These are phyloP conservation scores for Ceramica pisi DNA, from an alignment of 2,888 invertebrate genomes.

Conservation along the genomic window DNA sequence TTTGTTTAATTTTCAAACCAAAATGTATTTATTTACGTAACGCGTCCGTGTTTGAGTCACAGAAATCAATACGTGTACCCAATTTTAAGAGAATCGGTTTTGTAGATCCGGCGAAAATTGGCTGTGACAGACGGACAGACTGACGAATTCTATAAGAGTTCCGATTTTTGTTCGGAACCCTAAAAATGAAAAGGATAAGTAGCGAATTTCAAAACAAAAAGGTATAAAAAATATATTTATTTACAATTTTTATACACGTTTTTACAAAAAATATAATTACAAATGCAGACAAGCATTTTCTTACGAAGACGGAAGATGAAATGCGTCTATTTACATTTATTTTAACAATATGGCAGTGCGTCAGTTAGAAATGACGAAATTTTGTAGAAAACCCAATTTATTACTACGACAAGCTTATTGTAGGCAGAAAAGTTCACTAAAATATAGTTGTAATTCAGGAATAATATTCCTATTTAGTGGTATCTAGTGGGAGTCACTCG, in stretches of 20 bases:
- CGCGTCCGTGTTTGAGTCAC: too few relatives aligned
- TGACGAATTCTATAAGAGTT: too few relatives aligned
- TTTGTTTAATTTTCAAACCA: too few relatives aligned
- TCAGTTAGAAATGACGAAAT: slow-evolving; percentile 17
- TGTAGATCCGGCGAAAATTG: too few relatives aligned
- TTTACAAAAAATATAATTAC: slow-evolving; percentile 61
- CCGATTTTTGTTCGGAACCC: too few relatives aligned
- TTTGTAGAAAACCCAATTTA: slow-evolving; percentile 30
- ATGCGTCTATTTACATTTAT: slow-evolving; percentile 59
- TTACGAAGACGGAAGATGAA: slow-evolving; percentile 48
- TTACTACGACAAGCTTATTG: slow-evolving; percentile 17
- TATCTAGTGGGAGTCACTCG: not conserved
- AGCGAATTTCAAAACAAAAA: not conserved
- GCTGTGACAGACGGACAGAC: too few relatives aligned
- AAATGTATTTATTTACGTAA: too few relatives aligned
- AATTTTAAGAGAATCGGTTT: too few relatives aligned
- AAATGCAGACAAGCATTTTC: slow-evolving; percentile 60
- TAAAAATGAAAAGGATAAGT: too few relatives aligned
- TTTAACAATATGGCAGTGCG: slow-evolving; percentile 59
- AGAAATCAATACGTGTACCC: too few relatives aligned
- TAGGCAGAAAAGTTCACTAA: not conserved
- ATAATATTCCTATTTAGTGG: not conserved
- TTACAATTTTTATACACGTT: slow-evolving; percentile 71
- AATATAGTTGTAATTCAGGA: not conserved
- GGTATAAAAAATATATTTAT: slow-evolving; percentile 66